Conservation (phyloP, 2,113 vertebrate genomes). For the Dicentrarchus labrax region DNA sequence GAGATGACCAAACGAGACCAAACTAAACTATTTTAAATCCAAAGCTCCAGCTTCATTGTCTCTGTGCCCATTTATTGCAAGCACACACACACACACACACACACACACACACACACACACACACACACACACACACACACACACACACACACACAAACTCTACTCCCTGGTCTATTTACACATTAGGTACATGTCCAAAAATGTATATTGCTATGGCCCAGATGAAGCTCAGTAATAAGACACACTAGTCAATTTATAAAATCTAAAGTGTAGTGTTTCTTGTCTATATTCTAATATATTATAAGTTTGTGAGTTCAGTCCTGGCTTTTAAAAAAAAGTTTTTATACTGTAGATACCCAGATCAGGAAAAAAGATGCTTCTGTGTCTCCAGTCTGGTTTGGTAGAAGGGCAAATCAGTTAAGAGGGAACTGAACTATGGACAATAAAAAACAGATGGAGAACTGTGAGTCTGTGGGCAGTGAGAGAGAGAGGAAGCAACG, state of each 20-base stretch:
- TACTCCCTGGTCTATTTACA: background rate
- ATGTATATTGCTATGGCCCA: slow-evolving; percentile 21
- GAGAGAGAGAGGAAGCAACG: slow-evolving; percentile 55
- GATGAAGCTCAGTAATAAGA: slow-evolving; percentile 41
- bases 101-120: background rate
- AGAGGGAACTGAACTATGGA: slow-evolving; percentile 46
- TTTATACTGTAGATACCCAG: slow-evolving; percentile 25
- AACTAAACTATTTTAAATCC: slow-evolving; percentile 45
- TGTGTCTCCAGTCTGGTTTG: slow-evolving; percentile 24
- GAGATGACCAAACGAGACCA: slow-evolving; percentile 57
- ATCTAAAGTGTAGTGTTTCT: background rate
- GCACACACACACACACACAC: slow-evolving; percentile 9
- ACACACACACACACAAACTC: background rate
- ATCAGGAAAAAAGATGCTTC: slow-evolving; percentile 16
- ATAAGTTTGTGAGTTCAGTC: slow-evolving; percentile 23
- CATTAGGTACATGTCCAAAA: slow-evolving; percentile 49
- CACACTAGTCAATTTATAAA: too few species aligned
- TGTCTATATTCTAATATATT: slow-evolving; percentile 4
- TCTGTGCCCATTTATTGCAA: slow-evolving; percentile 42
- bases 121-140: slow-evolving; percentile 15
- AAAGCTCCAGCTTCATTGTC: slow-evolving; percentile 33
- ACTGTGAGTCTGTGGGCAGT: slow-evolving; percentile 64
- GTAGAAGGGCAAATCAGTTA: slow-evolving; percentile 56
- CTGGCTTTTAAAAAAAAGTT: slow-evolving; percentile 2
- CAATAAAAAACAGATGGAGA: slow-evolving; percentile 72